Conservation (phyloP, 2,113 vertebrate species). For the Genyomyrus donnyi region DNA sequence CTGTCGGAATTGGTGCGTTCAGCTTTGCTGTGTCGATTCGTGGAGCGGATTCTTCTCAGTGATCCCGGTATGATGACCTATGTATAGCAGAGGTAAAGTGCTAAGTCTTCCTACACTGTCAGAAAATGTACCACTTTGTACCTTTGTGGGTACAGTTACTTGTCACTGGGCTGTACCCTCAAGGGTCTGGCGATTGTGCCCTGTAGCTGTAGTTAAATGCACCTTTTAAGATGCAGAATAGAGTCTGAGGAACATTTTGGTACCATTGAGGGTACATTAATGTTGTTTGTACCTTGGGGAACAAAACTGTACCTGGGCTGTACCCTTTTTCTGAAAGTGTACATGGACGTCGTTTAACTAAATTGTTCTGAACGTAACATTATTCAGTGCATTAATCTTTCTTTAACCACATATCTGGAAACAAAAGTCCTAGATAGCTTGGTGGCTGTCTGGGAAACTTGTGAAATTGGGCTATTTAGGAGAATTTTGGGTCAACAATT, state of each 20-base stretch:
- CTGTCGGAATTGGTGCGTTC: conserved; percentile 64
- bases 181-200: background rate
- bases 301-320: background rate
- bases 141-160: background rate
- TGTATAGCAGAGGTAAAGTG: background rate
- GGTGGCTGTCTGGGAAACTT: background rate
- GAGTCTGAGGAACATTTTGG: background rate
- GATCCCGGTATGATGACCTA: conserved; percentile 53
- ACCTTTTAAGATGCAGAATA: background rate
- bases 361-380: background rate
- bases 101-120: background rate
- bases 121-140: background rate
- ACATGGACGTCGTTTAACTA: background rate
- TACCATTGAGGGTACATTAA: background rate
- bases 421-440: background rate
- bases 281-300: background rate
- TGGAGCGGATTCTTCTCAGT: conserved; percentile 72
- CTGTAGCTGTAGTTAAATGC: background rate
- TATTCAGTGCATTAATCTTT: background rate
- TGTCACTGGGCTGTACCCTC: background rate
- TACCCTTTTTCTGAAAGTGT: background rate
- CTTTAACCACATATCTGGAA: background rate
- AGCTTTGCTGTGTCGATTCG: conserved; percentile 67
- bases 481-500: background rate
- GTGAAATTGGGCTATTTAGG: background rate